phyloP scores from a whole-genome alignment of 2,797 vertebrate species.

The Eulemur albifrons region DNA sequence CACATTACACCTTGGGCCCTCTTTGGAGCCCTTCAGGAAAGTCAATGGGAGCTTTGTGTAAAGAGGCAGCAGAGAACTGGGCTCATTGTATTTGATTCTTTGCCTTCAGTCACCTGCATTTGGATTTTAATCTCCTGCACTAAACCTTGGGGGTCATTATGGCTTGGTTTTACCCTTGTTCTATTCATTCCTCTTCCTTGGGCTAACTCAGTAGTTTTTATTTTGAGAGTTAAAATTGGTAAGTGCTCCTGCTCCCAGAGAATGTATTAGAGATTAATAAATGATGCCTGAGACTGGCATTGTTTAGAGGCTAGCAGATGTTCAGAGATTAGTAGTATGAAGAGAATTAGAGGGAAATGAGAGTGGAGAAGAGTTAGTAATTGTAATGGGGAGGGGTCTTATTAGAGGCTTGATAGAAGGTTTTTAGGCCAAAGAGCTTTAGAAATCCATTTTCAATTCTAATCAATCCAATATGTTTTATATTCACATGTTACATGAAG shows the following conservation, averaged over 20 bases:
- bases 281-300: neutral
- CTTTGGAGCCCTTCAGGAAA: neutral
- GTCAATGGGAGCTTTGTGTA: constrained; percentile 44
- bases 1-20: neutral
- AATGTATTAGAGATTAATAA: constrained; percentile 8
- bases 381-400: neutral
- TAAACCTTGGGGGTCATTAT: neutral
- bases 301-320: neutral
- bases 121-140: constrained; percentile 21
- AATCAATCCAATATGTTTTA: neutral
- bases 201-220: neutral
- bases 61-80: constrained; percentile 7
- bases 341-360: neutral
- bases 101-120: neutral
- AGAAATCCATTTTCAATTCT: constrained; percentile 39
- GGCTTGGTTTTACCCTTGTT: neutral
- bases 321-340: neutral
- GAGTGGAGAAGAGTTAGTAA: neutral
- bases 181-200: constrained; percentile 22
- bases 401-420: neutral
- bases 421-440: constrained; percentile 3
- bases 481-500: neutral
- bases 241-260: neutral
- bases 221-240: neutral
- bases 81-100: neutral